Base-by-base conservation (phyloP, 2,113 vertebrate genomes). In the Vidua macroura region DNA sequence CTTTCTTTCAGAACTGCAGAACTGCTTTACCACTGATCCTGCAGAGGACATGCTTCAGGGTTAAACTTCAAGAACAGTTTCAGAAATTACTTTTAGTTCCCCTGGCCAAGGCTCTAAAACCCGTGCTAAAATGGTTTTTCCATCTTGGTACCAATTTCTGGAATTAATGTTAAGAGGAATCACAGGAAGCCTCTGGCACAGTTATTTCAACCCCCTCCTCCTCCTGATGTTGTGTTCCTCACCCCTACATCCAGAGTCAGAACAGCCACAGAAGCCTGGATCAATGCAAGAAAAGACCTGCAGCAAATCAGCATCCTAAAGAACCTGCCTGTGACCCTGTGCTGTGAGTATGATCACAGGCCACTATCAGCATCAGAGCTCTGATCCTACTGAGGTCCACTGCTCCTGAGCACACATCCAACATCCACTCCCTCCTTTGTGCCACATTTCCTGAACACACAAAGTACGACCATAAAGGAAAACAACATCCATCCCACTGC, bases 341-440 rank as follows among this genome's bases (percentile, higher is more conserved):
- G 2, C 11, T 83, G 39, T 1, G 6, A 46, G 30, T 5, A 12
- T 0, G 1, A 43, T 13, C 59, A 35, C 19, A 35, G 31, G 18
- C 33, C 55, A 41, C 10, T 1, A 3, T 4, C 23, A 60, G 35
- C 18, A 11, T 22, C 35, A 31, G 33, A 76, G 53, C 35, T 41
- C 67, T 60, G 44, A 24, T 64, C 43, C 31, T 5, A 1, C 15
- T 11, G 15, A 8, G 1, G 19, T 27, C 23, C 24, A 10, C 19
- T 16, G 60, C 28, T 83, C 51, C 58, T n/a, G 30, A 51, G 53
- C 48, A 20, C 15, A 2, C 15, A 62, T 33, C 49, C 20, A 28
- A 23, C 14, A 35, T 4, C 59, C 59, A 62, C 35, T 28, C 55
- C 31, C 52, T 55, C 39, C 62, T 43, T 25, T 1, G 4, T 3